Evolutionary conservation across 2,888 invertebrate genomes (phyloP), one percentile per base, ranked within the genome.

Genomic region (Rhyacophila evoluta): DNA sequence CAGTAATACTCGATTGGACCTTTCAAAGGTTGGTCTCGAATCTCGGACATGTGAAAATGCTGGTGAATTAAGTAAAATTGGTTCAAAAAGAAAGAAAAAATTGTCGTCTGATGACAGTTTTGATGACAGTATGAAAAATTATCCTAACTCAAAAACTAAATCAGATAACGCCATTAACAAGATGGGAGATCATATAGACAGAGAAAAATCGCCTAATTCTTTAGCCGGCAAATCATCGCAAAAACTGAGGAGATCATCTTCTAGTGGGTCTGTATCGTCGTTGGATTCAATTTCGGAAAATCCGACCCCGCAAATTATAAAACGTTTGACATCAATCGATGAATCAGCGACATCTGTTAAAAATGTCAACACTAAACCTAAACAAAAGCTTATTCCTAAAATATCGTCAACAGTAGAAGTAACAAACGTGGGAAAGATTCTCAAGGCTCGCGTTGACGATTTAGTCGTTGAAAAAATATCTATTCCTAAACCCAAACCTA

Each of bases 361-460:
- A 83, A 80, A 83, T 68, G 83, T 84, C 12, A 83, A 79, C 77
- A 75, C 75, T 76, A 83, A 83, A 67, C 74, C 81, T 73, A 87
- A 86, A 84, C 84, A 85, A 11, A 88, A 88, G 85, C 84, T 88
- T 68, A 92, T 90, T 87, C 86, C 89, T 10, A 89, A 90, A 73
- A 91, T 92, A 25, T 91, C 91, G 8, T 86, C 89, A 10, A 87
- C 89, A 0, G 90, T 92, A 5, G 90, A 91, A 83, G 85, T 92
- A 67, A 88, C 89, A 72, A 85, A 89, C 70, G 86, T 88, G 33
- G 86, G 85, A 79, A 88, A 87, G 82, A 88, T 88, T 6, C 85
- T 92, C 29, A 92, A 91, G 85, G 90, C 90, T 81, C 86, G 89
- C 74, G 86, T 92, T 37, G 91, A 91, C 84, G 89, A 92, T 83